Conservation (phyloP, 1,140 invertebrate genomes). For the Zelostemma sp. region DNA sequence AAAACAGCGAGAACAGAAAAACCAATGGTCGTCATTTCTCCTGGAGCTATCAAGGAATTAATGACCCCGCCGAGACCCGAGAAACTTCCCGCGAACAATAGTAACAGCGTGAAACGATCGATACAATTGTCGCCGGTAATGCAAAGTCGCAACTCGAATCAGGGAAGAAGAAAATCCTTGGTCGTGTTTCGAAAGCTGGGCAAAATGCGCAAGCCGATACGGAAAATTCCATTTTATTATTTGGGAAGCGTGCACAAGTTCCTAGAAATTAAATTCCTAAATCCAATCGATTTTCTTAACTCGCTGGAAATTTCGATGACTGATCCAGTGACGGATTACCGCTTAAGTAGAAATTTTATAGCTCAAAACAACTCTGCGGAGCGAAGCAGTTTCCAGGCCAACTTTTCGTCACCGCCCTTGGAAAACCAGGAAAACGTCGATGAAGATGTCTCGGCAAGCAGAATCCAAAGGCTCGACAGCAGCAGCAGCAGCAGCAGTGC, state of each 20-base stretch:
- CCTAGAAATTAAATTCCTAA: neutral
- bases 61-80: neutral
- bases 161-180: neutral
- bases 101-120: neutral
- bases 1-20: neutral
- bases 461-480: neutral
- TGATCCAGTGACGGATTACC: neutral
- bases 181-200: conserved; percentile 27
- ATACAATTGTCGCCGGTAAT: neutral
- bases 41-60: neutral
- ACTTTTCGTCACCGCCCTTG: neutral
- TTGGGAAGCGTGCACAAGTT: conserved; percentile 5
- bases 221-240: conserved; percentile 24
- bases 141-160: neutral
- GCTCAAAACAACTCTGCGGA: neutral
- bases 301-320: neutral
- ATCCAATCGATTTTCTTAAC: neutral
- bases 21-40: neutral
- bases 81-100: neutral
- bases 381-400: neutral
- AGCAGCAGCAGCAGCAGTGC: neutral
- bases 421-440: neutral
- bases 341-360: neutral
- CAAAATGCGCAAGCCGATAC: conserved; percentile 10
- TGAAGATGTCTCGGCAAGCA: neutral